Evolutionary conservation across 2,113 vertebrate genomes (phyloP), one percentile per base, ranked within the genome.

Genomic region (Pimephales promelas): DNA sequence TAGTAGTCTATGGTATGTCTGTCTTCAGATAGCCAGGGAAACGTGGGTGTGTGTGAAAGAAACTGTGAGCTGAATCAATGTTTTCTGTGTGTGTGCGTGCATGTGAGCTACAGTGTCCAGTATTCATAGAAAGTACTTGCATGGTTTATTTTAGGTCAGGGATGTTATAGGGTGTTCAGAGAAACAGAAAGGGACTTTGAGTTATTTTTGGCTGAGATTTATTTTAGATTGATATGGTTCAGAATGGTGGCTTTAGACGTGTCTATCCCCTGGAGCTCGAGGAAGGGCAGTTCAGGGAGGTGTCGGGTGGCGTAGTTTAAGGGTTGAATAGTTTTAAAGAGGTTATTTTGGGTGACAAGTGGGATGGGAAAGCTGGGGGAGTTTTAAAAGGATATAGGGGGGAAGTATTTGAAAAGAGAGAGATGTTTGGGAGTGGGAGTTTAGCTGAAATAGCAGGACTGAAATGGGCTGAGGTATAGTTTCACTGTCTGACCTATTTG

Each of bases 401-500:
- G 22, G 3, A 14, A n/a, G 14, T 40, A 43, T 43, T 61, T 59
- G 68, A 75, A 59, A 59, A 77, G 26, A 56, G 16, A 59, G 28
- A 54, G 31, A 20, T 43, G 49, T 28, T n/a, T 18, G 31, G 18
- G 49, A 36, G 64, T 26, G 31, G 18, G 68, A 26, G 28, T 66
- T 68, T 26, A 28, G 61, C 20, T 59, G 68, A 34, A 79, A 34
- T 43, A 10, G 59, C 47, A 36, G 10, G 34, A 75, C 71, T 11
- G n/a, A 24, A 40, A 43, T 28, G 57, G 54, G 24, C 72, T 56
- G 78, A 54, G 70, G 28, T 84, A 57, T 9, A 18, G 57, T 82
- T 87, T 78, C 79, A 78, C 31, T 72, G 40, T 84, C 76, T 87
- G 86, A 87, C 83, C 83, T 72, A 75, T 83, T 84, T 87, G 79